Evolutionary conservation across 1,140 invertebrate species (phyloP).

Genomic region (Drosophila varians): DNA sequence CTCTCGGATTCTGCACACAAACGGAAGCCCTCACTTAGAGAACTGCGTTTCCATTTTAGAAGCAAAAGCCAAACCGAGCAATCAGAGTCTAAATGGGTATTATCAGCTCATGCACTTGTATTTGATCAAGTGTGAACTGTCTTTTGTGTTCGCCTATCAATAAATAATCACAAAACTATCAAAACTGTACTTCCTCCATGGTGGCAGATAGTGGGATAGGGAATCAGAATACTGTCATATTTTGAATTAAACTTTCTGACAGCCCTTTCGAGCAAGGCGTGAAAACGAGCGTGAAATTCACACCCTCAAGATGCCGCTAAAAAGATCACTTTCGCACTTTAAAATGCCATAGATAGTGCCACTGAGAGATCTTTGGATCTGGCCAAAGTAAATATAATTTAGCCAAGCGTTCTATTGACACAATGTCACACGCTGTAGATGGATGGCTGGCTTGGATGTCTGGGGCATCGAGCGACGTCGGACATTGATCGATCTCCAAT

Average conservation of each 20-base stretch:
- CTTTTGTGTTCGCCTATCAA: slow-evolving; percentile 62
- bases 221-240: slow-evolving; percentile 28
- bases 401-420: slow-evolving; percentile 40
- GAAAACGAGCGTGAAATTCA: slow-evolving; percentile 55
- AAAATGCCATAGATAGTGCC: slow-evolving; percentile 43
- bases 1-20: slow-evolving; percentile 41
- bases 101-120: slow-evolving; percentile 24
- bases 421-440: slow-evolving; percentile 36
- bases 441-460: slow-evolving; percentile 15
- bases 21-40: slow-evolving; percentile 46
- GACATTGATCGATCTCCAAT: slow-evolving; percentile 33
- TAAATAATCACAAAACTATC: slow-evolving; percentile 35
- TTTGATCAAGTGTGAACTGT: slow-evolving; percentile 51
- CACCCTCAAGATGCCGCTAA: slow-evolving; percentile 60
- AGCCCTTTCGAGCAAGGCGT: slow-evolving; percentile 4
- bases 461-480: slow-evolving; percentile 17
- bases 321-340: slow-evolving; percentile 35
- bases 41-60: slow-evolving; percentile 30
- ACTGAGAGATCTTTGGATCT: slow-evolving; percentile 36
- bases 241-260: slow-evolving; percentile 18
- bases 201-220: slow-evolving; percentile 27
- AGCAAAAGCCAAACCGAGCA: not conserved
- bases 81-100: slow-evolving; percentile 8
- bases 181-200: slow-evolving; percentile 22
- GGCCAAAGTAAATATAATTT: slow-evolving; percentile 50